Evolutionary conservation across 2,113 vertebrate species (phyloP).

Genomic region (Meleagris gallopavo): DNA sequence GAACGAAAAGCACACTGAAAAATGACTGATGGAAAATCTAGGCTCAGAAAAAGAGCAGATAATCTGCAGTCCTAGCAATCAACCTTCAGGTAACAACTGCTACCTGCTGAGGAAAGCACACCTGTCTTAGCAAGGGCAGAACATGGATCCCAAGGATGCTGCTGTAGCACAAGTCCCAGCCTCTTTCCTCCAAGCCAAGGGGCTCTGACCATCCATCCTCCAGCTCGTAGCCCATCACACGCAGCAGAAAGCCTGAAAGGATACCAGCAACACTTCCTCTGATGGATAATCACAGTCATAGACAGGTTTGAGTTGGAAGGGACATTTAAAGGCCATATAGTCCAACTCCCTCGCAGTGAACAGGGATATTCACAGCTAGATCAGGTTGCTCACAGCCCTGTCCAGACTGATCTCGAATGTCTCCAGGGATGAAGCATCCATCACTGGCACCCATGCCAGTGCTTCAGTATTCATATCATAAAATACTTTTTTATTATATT

Average conservation of each 20-base stretch:
- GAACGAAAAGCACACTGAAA: neutral
- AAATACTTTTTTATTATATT: no score
- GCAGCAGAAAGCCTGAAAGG: neutral
- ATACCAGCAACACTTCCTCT: accelerated
- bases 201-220: neutral
- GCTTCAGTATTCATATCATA: no score
- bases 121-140: neutral
- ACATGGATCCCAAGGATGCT: neutral
- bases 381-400: no score
- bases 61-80: neutral
- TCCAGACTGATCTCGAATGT: no score
- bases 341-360: no score
- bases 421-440: no score
- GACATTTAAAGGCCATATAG: no score
- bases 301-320: no score
- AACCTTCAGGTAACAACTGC: neutral
- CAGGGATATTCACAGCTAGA: no score
- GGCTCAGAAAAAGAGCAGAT: neutral
- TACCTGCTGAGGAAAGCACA: neutral
- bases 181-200: no score
- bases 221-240: neutral
- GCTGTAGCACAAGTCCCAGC: neutral
- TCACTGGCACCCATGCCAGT: no score
- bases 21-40: neutral
- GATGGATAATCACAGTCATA: no score